Evolutionary conservation across 2,888 invertebrate genomes (phyloP).

Genomic region (Lingula anatina): DNA sequence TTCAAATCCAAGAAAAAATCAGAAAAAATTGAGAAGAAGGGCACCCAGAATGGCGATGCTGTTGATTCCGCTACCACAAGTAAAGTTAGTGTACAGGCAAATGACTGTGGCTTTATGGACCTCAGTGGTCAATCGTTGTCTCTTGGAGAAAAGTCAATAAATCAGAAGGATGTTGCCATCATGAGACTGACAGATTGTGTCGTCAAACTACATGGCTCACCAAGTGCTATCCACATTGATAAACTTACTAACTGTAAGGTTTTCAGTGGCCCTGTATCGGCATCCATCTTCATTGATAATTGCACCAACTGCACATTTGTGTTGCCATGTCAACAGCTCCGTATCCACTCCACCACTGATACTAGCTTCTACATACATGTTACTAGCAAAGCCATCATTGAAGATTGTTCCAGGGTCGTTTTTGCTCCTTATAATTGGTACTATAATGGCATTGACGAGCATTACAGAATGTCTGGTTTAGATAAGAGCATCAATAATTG

Average conservation of each 20-base stretch:
- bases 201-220: conserved; percentile 72
- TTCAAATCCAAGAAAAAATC: conserved; percentile 43
- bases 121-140: conserved; percentile 20
- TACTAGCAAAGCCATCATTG: conserved; percentile 89
- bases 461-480: conserved; percentile 70
- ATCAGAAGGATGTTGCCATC: conserved; percentile 56
- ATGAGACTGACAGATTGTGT: conserved; percentile 72
- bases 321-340: conserved; percentile 86
- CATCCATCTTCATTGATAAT: conserved; percentile 84
- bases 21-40: conserved; percentile 12
- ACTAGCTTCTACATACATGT: conserved; percentile 86
- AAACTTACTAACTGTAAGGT: conserved; percentile 72
- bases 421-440: conserved; percentile 80
- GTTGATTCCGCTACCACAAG: conserved; percentile 11
- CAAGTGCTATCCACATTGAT: conserved; percentile 81
- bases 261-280: conserved; percentile 80
- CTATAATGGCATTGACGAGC: conserved; percentile 67
- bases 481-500: conserved; percentile 60
- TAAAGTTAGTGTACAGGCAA: conserved; percentile 1
- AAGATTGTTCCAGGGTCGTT: conserved; percentile 73
- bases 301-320: conserved; percentile 73
- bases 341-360: conserved; percentile 75
- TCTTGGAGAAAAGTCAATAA: conserved; percentile 26
- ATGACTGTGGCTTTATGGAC: conserved; percentile 45
- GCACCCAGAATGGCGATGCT: conserved; percentile 9